Evolutionary conservation across 2,113 vertebrate genomes (phyloP), one percentile per base, ranked within the genome.

Genomic region (Centrocercus urophasianus): DNA sequence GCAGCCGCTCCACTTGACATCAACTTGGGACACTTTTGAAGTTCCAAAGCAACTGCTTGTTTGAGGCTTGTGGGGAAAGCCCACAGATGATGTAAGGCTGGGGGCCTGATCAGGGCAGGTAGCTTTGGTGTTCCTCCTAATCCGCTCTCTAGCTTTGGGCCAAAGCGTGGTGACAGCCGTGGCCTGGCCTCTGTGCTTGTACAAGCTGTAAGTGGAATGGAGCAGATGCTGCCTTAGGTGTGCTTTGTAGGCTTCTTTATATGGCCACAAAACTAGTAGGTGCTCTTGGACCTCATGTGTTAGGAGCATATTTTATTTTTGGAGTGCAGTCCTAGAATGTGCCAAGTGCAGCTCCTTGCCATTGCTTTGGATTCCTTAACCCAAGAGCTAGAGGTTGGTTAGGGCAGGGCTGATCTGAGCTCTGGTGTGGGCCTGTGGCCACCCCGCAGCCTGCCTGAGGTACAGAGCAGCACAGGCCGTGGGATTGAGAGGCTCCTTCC

Each of bases 21-120:
- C 1, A 0, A 21, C 22, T 15, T 3, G 1, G 57, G 34, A 43
- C 43, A 2, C 50, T 42, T 60, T 38, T 75, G 56, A 78, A 79
- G 59, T 36, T 63, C 61, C 47, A 15, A 56, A 74, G 56, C 42
- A 59, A 18, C 61, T 65, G 80, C 72, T 67, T 38, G 2, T 73
- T 71, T 3, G 2, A 66, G 27, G 10, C 18, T 67, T n/a, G 7
- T 14, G 25, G 16, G 60, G 8, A 8, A 76, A 40, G 9, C 40
- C 40, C 82, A 36, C n/a, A 43, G 67, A 45, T 63, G 60, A 93
- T 75, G 67, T 91, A 57, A 88, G 54, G 22, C 5, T 65, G 47
- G 38, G 69, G 32, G 22, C n/a, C 59, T 90, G 57, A 34, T 60
- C 4, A 43, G 45, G 67, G 42, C 59, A 40, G 45, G n/a, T 13